phyloP scores from a whole-genome alignment of 2,113 vertebrate species.

The Drymodes brunneopygia region DNA sequence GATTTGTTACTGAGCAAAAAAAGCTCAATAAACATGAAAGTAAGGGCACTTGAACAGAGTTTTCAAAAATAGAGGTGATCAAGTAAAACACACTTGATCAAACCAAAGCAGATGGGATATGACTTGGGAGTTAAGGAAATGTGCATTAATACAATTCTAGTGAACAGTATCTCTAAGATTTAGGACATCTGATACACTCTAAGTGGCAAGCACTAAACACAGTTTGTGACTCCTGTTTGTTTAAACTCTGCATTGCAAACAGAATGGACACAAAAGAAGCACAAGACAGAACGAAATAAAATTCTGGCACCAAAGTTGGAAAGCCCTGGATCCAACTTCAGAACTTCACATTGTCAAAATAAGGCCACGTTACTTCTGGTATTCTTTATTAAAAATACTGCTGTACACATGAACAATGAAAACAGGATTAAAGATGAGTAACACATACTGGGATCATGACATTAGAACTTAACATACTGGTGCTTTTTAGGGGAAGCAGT shows the following conservation, averaged over 20 bases:
- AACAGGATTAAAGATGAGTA: constrained; percentile 78
- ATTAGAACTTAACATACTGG: constrained; percentile 75
- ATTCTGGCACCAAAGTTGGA: background rate
- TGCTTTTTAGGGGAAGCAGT: constrained; percentile 76
- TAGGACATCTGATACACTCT: background rate
- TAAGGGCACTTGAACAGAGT: background rate
- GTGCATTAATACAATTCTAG: background rate
- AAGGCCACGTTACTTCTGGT: constrained; percentile 76
- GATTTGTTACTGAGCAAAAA: background rate
- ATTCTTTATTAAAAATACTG: constrained; percentile 99
- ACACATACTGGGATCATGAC: constrained; percentile 76
- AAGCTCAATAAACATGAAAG: background rate
- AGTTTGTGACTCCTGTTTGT: background rate
- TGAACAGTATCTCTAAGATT: background rate
- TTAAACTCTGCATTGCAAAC: background rate
- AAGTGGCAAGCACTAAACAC: background rate
- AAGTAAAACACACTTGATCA: background rate
- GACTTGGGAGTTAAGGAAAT: background rate
- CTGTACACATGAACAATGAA: constrained; percentile 98
- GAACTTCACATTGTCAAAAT: constrained; percentile 16
- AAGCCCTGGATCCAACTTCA: background rate
- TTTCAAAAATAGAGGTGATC: background rate
- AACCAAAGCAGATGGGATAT: background rate
- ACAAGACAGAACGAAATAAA: background rate
- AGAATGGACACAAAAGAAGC: background rate